Percentiles rank a stretch among this genome's conserved stretches.
phyloP scores from a whole-genome alignment of 2,888 invertebrate genomes.

The Malacosoma neustria region DNA sequence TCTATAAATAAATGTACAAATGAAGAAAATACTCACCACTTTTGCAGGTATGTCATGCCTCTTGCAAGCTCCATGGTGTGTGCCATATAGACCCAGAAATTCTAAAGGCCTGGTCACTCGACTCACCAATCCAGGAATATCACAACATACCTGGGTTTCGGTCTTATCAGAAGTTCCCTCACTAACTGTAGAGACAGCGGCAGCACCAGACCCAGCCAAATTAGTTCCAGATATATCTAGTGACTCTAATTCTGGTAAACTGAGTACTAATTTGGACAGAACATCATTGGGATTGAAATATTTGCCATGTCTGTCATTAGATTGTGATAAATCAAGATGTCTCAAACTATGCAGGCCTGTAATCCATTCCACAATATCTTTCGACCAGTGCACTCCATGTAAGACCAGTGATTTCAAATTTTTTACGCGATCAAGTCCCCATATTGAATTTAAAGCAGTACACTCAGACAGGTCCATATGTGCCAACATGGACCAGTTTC shows the following conservation, averaged over 20 bases:
- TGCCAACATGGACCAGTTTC: constrained; percentile 75
- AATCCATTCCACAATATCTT: constrained; percentile 77
- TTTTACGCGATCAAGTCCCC: constrained; percentile 78
- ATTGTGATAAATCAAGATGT: constrained; percentile 90
- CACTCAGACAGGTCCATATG: constrained; percentile 84
- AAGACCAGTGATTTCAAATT: constrained; percentile 84
- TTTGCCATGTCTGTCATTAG: constrained; percentile 80
- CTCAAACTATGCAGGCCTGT: constrained; percentile 72
- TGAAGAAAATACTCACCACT: constrained; percentile 78
- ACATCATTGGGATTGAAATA: constrained; percentile 84
- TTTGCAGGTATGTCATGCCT: constrained; percentile 93
- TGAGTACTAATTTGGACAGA: constrained; percentile 81
- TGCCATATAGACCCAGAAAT: constrained; percentile 94
- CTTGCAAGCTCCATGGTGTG: constrained; percentile 91
- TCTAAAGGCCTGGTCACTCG: constrained; percentile 86
- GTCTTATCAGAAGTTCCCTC: constrained; percentile 20
- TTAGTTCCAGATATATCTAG: constrained; percentile 98
- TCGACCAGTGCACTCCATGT: constrained; percentile 84
- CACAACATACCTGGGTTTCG: constrained; percentile 66
- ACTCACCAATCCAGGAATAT: constrained; percentile 90
- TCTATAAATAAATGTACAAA: too few species aligned
- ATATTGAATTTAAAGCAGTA: constrained; percentile 76
- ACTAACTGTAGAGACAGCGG: constrained; percentile 47
- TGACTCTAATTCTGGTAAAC: constrained; percentile 83
- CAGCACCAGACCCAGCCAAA: constrained; percentile 89